A percentile compares a stretch with the other conserved stretches of the same genome.
Conservation (phyloP, 2,113 vertebrate species). For the Puffinus mauretanicus region DNA sequence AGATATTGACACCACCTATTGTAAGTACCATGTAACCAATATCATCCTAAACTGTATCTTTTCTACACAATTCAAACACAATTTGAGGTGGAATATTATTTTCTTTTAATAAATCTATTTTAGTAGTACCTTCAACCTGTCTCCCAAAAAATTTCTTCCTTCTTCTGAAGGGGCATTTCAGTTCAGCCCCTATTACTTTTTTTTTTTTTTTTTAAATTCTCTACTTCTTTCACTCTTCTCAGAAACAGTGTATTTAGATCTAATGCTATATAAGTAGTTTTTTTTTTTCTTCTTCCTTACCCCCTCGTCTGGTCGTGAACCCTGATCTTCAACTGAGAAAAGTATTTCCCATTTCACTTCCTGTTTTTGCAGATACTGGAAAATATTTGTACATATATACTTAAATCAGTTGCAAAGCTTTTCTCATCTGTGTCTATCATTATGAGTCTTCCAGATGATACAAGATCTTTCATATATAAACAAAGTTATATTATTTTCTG, state of each 20-base stretch:
- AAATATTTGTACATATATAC: neutral
- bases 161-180: neutral
- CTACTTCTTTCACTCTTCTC: neutral
- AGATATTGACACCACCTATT: neutral
- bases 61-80: neutral
- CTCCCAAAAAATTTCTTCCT: neutral
- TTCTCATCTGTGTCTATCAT: neutral
- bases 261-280: neutral
- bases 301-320: neutral
- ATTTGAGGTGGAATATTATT: neutral
- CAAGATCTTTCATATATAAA: neutral
- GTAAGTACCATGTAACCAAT: neutral
- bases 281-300: neutral
- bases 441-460: neutral
- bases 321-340: neutral
- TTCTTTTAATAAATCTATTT: neutral
- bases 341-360: neutral
- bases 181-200: neutral
- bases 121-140: neutral
- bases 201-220: neutral
- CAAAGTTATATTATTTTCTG: neutral
- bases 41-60: neutral
- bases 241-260: neutral
- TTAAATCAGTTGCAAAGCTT: neutral
- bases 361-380: neutral